phyloP scores from a whole-genome alignment of 2,113 vertebrate species.

The Promerops cafer region DNA sequence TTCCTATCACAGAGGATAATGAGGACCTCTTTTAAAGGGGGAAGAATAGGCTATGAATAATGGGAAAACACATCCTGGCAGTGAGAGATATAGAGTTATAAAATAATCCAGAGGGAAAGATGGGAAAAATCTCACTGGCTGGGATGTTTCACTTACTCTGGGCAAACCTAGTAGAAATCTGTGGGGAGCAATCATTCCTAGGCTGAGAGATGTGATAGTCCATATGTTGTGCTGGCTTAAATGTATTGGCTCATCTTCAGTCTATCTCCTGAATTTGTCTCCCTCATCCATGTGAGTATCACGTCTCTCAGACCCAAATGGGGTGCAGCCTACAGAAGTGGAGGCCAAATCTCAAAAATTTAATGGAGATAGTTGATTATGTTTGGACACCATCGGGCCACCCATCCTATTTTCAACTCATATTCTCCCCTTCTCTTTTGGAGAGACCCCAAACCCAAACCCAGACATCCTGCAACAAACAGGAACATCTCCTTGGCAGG shows the following conservation, averaged over 20 bases:
- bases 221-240: conserved; percentile 30
- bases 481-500: neutral
- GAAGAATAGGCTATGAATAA: neutral
- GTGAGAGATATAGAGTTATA: neutral
- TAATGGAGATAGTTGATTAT: neutral
- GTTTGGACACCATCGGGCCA: neutral
- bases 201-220: conserved; percentile 5
- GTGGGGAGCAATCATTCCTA: neutral
- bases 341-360: conserved; percentile 2
- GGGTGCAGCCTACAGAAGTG: neutral
- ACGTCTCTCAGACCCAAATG: neutral
- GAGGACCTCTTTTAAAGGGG: neutral
- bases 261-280: neutral
- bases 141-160: neutral
- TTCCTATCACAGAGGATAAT: neutral
- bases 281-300: neutral
- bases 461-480: neutral
- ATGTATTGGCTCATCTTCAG: neutral
- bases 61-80: neutral
- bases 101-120: neutral
- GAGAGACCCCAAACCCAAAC: conserved; percentile 12
- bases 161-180: neutral
- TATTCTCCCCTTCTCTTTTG: neutral
- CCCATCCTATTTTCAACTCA: neutral
- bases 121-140: neutral